Percentiles rank a stretch among this genome's conserved stretches.
These are phyloP conservation scores for Notarius lentiginosus DNA, from an alignment of 2,113 vertebrate genomes.

Conservation along the genomic window DNA sequence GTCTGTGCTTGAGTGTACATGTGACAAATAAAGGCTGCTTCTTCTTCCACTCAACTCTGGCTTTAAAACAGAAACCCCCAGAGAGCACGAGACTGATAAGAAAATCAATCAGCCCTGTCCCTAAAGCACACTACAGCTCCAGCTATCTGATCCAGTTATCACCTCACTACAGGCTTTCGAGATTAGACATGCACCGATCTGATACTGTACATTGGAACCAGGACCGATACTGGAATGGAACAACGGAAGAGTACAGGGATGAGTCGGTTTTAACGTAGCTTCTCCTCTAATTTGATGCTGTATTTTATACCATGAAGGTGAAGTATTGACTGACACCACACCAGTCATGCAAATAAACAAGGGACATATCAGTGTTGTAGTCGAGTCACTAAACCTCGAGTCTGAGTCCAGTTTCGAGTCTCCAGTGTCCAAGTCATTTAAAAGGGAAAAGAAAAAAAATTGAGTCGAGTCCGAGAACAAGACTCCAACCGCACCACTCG, in stretches of 20 bases:
- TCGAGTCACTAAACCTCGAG: too few relatives aligned
- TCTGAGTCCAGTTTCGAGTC: too few relatives aligned
- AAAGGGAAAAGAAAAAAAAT: too few relatives aligned
- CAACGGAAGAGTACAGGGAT: background rate
- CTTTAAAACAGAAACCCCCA: conserved; percentile 18
- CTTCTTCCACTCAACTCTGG: background rate
- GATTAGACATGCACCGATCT: background rate
- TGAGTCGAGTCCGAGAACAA: too few relatives aligned
- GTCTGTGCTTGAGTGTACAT: too few relatives aligned
- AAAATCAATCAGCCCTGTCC: conserved; percentile 13
- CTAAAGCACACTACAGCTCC: background rate
- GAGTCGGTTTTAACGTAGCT: background rate
- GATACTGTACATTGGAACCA: background rate
- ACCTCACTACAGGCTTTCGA: conserved; percentile 9
- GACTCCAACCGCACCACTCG: too few relatives aligned
- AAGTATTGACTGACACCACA: background rate
- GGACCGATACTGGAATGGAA: background rate
- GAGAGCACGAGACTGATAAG: conserved; percentile 3
- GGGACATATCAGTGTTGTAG: background rate
- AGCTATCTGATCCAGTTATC: conserved; percentile 24
- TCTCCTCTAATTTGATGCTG: background rate
- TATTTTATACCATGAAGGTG: background rate
- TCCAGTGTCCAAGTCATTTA: background rate
- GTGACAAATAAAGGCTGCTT: too few relatives aligned
- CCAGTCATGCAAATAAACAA: background rate